Evolutionary conservation across 1,140 invertebrate species (phyloP), one percentile per base, ranked within the genome.

Genomic region (Lepidurus couesii): DNA sequence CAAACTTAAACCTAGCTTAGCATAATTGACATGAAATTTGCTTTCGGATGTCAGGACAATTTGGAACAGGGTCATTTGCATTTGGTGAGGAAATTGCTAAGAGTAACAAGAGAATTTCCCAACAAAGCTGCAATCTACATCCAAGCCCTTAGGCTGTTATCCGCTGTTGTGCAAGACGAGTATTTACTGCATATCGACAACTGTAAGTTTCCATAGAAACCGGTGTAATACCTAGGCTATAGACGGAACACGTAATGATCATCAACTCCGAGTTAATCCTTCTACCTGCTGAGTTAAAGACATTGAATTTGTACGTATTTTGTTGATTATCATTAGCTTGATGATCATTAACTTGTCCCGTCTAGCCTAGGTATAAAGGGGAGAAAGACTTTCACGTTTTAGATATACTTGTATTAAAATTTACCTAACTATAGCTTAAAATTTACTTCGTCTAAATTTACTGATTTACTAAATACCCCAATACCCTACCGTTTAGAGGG

Each of bases 171-270:
- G 24, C 93, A 95, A 84, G 92, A 95, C 82, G 87, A 84, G 75
- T 96, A 94, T 86, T 89, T 90, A 1, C 95, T 96, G 84, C 91
- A 93, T 82, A 88, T 96, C 77, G 91, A 92, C 79, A 89, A 91
- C 90, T 91, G 93, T 93, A 86, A 7, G 6, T 16, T 75, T 45
- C 42, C 42, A n/a, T 7, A 16, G 16, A 2, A 13, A 77, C 45
- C 34, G 4, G 34, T 34, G 4, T 24, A 24, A 24, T 24, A 24
- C 24, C 24, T 24, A 24, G 24, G 24, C 24, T 24, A 24, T 24
- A 24, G 24, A 24, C 1, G 24, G 24, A 1, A 24, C 24, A 24
- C 24, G 24, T 24, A 24, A 24, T 24, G 24, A 24, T 24, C 24
- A 24, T 24, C 24, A 24, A 24, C 24, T 24, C 24, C 24, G 24